These are phyloP conservation scores for Muscicapa striata DNA, from an alignment of 2,797 vertebrate genomes.

Conservation along the genomic window DNA sequence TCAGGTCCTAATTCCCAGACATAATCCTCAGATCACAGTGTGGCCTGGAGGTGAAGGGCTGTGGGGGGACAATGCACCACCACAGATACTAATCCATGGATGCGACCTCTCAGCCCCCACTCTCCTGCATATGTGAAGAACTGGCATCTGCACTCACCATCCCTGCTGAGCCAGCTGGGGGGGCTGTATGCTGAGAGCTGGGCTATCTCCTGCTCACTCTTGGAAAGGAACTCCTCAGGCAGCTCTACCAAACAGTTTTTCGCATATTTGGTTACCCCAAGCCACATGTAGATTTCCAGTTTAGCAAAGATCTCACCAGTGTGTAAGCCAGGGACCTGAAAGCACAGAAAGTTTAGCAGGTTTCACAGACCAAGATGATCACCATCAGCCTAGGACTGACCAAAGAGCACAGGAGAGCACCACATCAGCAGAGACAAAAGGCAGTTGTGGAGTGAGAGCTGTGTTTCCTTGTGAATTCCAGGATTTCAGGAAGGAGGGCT, in stretches of 20 bases:
- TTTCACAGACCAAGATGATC: background rate
- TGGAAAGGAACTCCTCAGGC: slow-evolving; percentile 85
- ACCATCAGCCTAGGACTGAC: slow-evolving; percentile 71
- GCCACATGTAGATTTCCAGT: slow-evolving; percentile 92
- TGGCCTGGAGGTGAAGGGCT: background rate
- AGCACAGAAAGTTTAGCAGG: background rate
- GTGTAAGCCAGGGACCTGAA: slow-evolving; percentile 84
- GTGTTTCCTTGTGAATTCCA: background rate
- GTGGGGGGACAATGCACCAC: background rate
- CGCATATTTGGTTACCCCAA: slow-evolving; percentile 86
- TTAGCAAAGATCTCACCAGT: slow-evolving; percentile 88
- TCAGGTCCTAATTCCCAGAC: background rate
- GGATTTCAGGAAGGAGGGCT: background rate
- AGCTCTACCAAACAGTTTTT: slow-evolving; percentile 84
- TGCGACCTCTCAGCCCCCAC: background rate
- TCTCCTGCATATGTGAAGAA: background rate
- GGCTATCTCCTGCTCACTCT: slow-evolving; percentile 56
- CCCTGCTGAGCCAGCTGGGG: slow-evolving; percentile 80
- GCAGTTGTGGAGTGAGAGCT: background rate
- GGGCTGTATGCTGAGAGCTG: slow-evolving; percentile 66
- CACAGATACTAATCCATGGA: background rate
- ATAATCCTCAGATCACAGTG: background rate
- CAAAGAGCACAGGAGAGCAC: background rate
- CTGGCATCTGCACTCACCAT: slow-evolving; percentile 78
- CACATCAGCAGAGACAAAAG: background rate